These are phyloP conservation scores for Catostylus mosaicus DNA, from an alignment of 30 jellyfish, hydroid and myxozoan genomes.

Conservation along the genomic window DNA sequence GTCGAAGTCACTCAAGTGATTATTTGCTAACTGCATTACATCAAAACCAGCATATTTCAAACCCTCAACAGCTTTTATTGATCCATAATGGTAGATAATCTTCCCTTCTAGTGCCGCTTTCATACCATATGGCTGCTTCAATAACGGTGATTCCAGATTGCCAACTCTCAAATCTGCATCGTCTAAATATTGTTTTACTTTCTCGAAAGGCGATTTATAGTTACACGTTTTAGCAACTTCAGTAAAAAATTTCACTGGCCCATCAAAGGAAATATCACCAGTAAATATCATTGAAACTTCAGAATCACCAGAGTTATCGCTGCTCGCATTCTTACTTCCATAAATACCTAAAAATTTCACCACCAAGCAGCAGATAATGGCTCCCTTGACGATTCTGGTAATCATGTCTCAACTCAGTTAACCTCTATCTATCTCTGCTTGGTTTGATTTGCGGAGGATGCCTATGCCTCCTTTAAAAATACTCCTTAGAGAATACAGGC, in stretches of 20 bases:
- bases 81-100: constrained; percentile 37
- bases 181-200: constrained; percentile 8
- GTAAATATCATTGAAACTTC: constrained; percentile 20
- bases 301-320: neutral
- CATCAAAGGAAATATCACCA: constrained; percentile 56
- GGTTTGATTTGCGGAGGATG: too few species aligned
- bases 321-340: too few species aligned
- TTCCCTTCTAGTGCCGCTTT: neutral
- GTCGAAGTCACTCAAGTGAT: constrained; percentile 73
- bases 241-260: constrained; percentile 56
- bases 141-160: constrained; percentile 30
- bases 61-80: constrained; percentile 63
- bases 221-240: constrained; percentile 48
- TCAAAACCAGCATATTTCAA: constrained; percentile 75
- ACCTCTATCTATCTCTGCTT: too few species aligned
- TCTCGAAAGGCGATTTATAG: constrained; percentile 38
- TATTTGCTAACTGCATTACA: constrained; percentile 61
- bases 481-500: too few species aligned
- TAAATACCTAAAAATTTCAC: neutral
- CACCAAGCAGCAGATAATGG: neutral
- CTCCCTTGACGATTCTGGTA: too few species aligned
- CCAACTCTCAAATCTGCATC: constrained; percentile 60
- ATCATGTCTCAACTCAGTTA: too few species aligned
- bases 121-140: neutral
- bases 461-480: too few species aligned